phyloP scores from a whole-genome alignment of 2,888 invertebrate genomes.

The Phalera bucephala region DNA sequence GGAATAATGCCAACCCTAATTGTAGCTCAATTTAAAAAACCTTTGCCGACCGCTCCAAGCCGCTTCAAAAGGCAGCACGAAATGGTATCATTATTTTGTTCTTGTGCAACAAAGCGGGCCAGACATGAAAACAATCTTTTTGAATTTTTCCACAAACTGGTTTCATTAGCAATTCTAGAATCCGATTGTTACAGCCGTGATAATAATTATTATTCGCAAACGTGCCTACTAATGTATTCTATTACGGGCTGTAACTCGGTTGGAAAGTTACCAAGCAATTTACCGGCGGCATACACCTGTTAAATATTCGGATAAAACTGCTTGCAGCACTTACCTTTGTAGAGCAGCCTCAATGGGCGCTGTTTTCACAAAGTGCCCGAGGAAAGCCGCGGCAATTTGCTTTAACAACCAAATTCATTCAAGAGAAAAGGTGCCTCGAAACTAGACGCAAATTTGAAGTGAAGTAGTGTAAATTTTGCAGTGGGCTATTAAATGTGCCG shows the following conservation, averaged over 20 bases:
- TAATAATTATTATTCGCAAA: neutral
- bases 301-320: conserved; percentile 2
- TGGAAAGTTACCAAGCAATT: conserved; percentile 6
- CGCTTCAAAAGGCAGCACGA: conserved; percentile 22
- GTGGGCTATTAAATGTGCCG: conserved; percentile 21
- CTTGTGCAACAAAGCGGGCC: conserved; percentile 21
- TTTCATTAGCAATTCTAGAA: neutral
- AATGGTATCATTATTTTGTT: conserved; percentile 31
- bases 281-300: neutral
- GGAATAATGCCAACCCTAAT: conserved; percentile 12
- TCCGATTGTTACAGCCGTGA: conserved; percentile 1
- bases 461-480: conserved; percentile 29
- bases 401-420: conserved; percentile 27
- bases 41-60: conserved; percentile 12
- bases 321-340: conserved; percentile 9
- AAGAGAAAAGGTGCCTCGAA: conserved; percentile 22
- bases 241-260: neutral
- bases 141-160: neutral
- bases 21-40: conserved; percentile 22
- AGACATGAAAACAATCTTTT: conserved; percentile 23
- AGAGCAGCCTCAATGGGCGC: conserved; percentile 5
- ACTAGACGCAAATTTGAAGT: conserved; percentile 22
- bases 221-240: neutral
- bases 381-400: conserved; percentile 23
- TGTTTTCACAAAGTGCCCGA: conserved; percentile 17